Base-by-base conservation (phyloP, 2,113 vertebrate species). In the Lonchura striata region DNA sequence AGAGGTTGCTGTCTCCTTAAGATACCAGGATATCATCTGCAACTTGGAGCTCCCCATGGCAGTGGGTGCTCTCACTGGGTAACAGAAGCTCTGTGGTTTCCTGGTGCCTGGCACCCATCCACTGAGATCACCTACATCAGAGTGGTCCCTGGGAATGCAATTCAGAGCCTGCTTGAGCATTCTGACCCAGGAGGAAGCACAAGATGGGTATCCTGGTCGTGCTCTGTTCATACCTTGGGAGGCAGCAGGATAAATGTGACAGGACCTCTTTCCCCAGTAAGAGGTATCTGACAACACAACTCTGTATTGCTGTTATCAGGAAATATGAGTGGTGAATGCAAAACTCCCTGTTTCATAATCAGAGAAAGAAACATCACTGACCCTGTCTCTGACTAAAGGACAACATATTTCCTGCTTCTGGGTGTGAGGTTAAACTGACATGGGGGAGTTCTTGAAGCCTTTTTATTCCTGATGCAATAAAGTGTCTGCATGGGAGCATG, bases 401-500 rank as follows among this genome's bases (percentile, higher is more conserved):
- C 33, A 82, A 41, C 9, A 5, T 54, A 83, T 60, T 90, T 90
- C 35, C 54, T 3, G 6, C 19, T 76, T 71, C 44, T 91, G 59
- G 27, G 21, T 39, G 18, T 77, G 50, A 25, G 27, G 21, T 41
- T 77, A 75, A 94, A 91, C 30, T 0, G 2, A 81, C 33, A 54
- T 2, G 7, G 17, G 28, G 11, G 53, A 44, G 35, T 57, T 35
- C 86, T 69, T 77, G 16, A 79, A 72, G 31, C 11, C 7, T 31
- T 56, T 49, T 27, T 25, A 42, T 39, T 77, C 70, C 39, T 72
- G 23, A 65, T 77, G 53, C 7, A 4, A 57, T 68, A 24, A 88
- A 37, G 2, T 11, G 15, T 49, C 41, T 0, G 0, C 17, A 28
- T 4, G 2, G 24, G 22, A 71, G 5, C 0, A 0, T 13, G 13